Evolutionary conservation across 2,888 invertebrate genomes (phyloP).

Genomic region (Ophion slaviceki): DNA sequence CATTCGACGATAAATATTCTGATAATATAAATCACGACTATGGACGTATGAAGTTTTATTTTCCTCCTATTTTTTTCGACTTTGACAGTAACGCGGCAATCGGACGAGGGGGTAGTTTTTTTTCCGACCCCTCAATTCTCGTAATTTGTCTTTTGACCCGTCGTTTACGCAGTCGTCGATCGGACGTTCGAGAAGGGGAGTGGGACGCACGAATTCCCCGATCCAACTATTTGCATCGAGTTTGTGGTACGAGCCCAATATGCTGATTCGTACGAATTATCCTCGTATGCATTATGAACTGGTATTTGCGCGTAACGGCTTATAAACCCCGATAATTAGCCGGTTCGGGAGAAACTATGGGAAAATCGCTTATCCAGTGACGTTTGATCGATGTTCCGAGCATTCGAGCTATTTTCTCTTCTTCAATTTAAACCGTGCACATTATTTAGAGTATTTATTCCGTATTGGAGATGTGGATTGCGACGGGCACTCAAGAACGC

Average conservation of each 20-base stretch:
- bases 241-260: slow-evolving; percentile 24
- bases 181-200: not conserved
- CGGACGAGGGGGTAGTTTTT: not conserved
- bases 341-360: slow-evolving; percentile 62
- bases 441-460: not conserved
- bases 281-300: slow-evolving; percentile 2
- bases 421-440: not conserved
- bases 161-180: slow-evolving; percentile 22
- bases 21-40: slow-evolving; percentile 27
- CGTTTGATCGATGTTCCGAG: not conserved
- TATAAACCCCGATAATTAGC: slow-evolving; percentile 75
- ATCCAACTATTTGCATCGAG: slow-evolving; percentile 35
- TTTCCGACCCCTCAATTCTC: slow-evolving; percentile 25
- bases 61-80: slow-evolving; percentile 34
- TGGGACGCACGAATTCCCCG: slow-evolving; percentile 8
- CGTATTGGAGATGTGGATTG: not conserved
- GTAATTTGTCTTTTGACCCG: slow-evolving; percentile 37
- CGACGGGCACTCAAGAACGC: not conserved
- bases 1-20: slow-evolving; percentile 27
- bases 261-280: slow-evolving; percentile 36
- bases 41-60: not conserved
- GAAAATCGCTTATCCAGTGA: not conserved
- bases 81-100: not conserved
- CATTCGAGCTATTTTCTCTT: not conserved
- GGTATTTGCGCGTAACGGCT: slow-evolving; percentile 27